Base-by-base conservation (phyloP, 2,797 vertebrate genomes). In the Malurus splendens region DNA sequence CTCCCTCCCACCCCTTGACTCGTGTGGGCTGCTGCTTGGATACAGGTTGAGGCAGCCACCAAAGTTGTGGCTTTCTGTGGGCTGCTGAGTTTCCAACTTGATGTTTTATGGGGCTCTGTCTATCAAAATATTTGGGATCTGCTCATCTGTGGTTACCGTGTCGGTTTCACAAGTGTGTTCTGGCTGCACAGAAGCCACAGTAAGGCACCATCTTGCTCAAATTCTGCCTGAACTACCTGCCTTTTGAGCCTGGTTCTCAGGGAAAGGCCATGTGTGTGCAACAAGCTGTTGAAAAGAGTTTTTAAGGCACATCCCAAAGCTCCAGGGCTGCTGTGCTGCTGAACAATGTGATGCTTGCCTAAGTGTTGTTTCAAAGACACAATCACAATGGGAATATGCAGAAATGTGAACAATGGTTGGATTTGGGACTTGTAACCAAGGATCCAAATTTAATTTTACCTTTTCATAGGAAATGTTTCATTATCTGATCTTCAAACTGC, bases 61-160 rank as follows among this genome's bases (percentile, higher is more conserved):
- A 85, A 78, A 90, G 85, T 89, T 87, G 24, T 27, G 66, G 52
- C 54, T 87, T 47, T 57, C 82, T 61, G 92, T 90, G 87, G 90
- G 94, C 82, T 83, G 89, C 66, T 0, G 8, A 67, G 62, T 64
- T 90, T 87, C 92, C 67, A 76, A 86, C 82, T 57, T 87, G 82
- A 79, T 89, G 74, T 60, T 86, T 90, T 73, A 82, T 54, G 25
- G 85, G 52, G 25, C 36, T 64, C 59, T 76, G 77, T 56, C 85
- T 90, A 93, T 93, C 92, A 95, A 92, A 95, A 95, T 87, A 94
- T 93, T 95, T 94, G 60, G 30, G 71, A 79, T 70, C 80, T 90
- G 27, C 80, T 87, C 56, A 33, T 81, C 62, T 83, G 55, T 82
- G 66, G 62, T 76, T 87, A 24, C 41, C 1, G 7, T 50, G 64